These are phyloP conservation scores for Gasteruption jaculator DNA, from an alignment of 2,888 invertebrate species.

Conservation along the genomic window DNA sequence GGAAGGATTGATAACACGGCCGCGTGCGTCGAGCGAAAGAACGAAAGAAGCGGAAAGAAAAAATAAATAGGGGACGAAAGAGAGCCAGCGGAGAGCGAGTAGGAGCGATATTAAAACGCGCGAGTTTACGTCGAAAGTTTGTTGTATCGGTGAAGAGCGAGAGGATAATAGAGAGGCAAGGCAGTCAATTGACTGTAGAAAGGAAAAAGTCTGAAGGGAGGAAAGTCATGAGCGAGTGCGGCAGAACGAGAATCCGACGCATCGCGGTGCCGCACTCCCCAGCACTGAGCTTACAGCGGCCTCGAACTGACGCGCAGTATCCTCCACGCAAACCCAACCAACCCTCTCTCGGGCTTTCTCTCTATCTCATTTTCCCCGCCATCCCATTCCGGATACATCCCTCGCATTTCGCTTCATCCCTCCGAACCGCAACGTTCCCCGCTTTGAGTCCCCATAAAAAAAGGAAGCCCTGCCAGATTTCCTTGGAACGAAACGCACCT, in stretches of 20 bases:
- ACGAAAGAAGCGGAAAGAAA: not conserved
- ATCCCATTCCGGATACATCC: slow-evolving; percentile 16
- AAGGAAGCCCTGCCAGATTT: not conserved
- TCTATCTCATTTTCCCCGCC: slow-evolving; percentile 21
- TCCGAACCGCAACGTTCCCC: slow-evolving; percentile 39
- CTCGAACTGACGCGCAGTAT: slow-evolving; percentile 50
- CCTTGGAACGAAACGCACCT: slow-evolving; percentile 10
- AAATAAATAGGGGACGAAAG: not conserved
- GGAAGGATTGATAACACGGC: no score
- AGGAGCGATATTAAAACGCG: not conserved
- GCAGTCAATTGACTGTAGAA: slow-evolving; percentile 14
- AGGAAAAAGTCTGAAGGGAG: slow-evolving; percentile 19
- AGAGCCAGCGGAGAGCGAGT: not conserved
- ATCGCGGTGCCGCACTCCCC: slow-evolving; percentile 48
- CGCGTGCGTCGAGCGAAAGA: not conserved
- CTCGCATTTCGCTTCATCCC: slow-evolving; percentile 31
- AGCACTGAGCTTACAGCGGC: slow-evolving; percentile 52
- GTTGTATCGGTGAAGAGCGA: no score
- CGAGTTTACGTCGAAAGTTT: not conserved
- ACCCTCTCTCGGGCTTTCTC: slow-evolving; percentile 13
- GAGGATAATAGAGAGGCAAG: no score
- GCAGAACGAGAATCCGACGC: slow-evolving; percentile 42
- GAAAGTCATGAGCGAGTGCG: slow-evolving; percentile 34
- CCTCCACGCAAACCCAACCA: slow-evolving; percentile 44
- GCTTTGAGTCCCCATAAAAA: slow-evolving; percentile 26